A percentile compares a stretch with the other conserved stretches of the same genome.
These are phyloP conservation scores for Rhyacichthys aspro DNA, from an alignment of 2,797 vertebrate genomes.

Conservation along the genomic window DNA sequence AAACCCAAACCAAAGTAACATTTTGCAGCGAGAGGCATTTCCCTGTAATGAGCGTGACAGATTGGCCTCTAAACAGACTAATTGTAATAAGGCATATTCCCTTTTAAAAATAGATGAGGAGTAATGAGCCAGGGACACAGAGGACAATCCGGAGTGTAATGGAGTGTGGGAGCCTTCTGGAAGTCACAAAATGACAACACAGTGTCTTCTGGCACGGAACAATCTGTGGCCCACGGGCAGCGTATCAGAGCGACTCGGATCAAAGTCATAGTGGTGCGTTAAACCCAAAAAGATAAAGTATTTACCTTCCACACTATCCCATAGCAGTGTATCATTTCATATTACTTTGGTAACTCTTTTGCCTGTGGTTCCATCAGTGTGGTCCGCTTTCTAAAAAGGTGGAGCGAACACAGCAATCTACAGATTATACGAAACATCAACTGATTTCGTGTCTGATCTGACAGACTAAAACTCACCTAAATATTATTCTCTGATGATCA, in stretches of 20 bases:
- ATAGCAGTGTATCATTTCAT: too few relatives aligned
- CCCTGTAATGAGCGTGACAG: constrained; percentile 61
- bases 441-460: too few relatives aligned
- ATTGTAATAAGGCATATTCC: constrained; percentile 70
- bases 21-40: constrained; percentile 26
- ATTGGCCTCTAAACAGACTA: constrained; percentile 70
- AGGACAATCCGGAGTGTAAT: constrained; percentile 62
- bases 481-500: too few relatives aligned
- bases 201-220: constrained; percentile 24
- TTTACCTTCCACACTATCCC: constrained; percentile 10
- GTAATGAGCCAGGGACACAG: constrained; percentile 67
- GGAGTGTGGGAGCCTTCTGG: constrained; percentile 37
- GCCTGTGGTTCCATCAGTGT: too few relatives aligned
- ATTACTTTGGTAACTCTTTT: too few relatives aligned
- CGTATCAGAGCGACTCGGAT: constrained; percentile 17
- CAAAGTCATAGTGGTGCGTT: constrained; percentile 22
- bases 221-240: constrained; percentile 12
- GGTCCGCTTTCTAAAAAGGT: too few relatives aligned
- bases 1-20: background rate
- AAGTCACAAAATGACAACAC: constrained; percentile 27
- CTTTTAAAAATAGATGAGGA: constrained; percentile 72
- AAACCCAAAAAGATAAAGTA: constrained; percentile 9
- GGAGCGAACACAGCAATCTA: too few relatives aligned
- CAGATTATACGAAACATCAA: too few relatives aligned
- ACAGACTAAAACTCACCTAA: too few relatives aligned